Evolutionary conservation across 2,888 invertebrate species (phyloP), one percentile per base, ranked within the genome.

Genomic region (Corbicula japonica): DNA sequence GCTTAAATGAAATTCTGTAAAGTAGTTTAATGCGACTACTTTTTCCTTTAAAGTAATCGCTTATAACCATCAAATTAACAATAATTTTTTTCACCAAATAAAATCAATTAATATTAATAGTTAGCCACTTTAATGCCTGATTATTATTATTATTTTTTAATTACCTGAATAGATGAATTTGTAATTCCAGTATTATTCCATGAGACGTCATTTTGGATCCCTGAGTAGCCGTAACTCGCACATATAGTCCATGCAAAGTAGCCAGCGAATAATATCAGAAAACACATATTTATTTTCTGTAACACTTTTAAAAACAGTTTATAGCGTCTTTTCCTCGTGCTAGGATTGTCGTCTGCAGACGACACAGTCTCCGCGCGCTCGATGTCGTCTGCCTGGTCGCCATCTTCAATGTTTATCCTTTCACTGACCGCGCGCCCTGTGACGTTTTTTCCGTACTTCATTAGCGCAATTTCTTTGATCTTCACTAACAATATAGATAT

Each of bases 181-280:
- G n/a, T 34, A 21, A 12, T 21, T 34, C 21, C 35, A 35, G 58
- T 35, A 23, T 34, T 58, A 58, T 58, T 58, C 58, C 58, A 58
- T 3, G 56, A n/a, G 18, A 28, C 21, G n/a, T 34, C 65, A 38
- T 52, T 50, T 15, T 35, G 35, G 10, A 38, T 52, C 65, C 65
- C 65, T 65, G 65, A 65, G 61, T 71, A 38, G 30, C 83, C 83
- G 75, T 81, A 84, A 74, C 80, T 84, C 21, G 81, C 85, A 12
- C 85, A 83, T 60, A 87, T 85, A 10, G 85, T 87, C 87, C 85
- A 85, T 12, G 84, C 85, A 63, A 85, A 76, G 56, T 87, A 87
- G 50, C 84, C 83, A 56, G 84, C 74, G 71, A 87, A 83, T 61
- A 84, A 69, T 23, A 87, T 70, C 35, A 87, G 73, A 65, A 87